These are phyloP conservation scores for Gnatocerus cornutus DNA, from an alignment of 2,888 invertebrate genomes.

Conservation along the genomic window DNA sequence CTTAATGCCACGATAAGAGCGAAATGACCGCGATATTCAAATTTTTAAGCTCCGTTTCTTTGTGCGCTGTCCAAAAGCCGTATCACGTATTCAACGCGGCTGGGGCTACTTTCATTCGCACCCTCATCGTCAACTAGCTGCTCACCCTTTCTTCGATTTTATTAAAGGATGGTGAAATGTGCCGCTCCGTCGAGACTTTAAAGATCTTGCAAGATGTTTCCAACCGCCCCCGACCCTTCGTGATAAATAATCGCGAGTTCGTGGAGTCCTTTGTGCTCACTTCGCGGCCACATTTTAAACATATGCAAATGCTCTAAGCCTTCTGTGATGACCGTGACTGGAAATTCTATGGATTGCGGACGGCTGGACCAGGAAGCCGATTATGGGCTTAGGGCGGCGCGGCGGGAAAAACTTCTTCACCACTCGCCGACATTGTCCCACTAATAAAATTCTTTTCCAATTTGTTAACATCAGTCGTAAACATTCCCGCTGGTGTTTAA, in stretches of 20 bases:
- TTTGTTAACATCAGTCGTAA: constrained; percentile 14
- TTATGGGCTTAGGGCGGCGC: constrained; percentile 12
- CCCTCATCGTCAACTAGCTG: constrained; percentile 54
- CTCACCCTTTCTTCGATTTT: constrained; percentile 10
- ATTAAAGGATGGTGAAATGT: constrained; percentile 24
- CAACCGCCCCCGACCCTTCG: constrained; percentile 58
- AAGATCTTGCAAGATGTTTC: constrained; percentile 65
- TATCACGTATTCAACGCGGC: constrained; percentile 66
- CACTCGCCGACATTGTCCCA: too few species aligned
- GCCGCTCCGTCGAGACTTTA: constrained; percentile 58
- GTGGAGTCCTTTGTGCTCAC: constrained; percentile 69
- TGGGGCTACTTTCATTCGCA: constrained; percentile 61
- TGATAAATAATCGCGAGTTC: constrained; percentile 50
- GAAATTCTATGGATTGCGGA: constrained; percentile 66
- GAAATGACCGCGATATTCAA: constrained; percentile 73
- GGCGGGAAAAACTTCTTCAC: background rate
- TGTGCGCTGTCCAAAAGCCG: constrained; percentile 67
- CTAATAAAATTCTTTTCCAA: constrained; percentile 8
- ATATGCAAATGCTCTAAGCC: constrained; percentile 70
- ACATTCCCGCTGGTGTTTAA: constrained; percentile 6
- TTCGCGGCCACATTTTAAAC: constrained; percentile 71
- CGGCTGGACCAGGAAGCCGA: constrained; percentile 35
- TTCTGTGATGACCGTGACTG: constrained; percentile 69
- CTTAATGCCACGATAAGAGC: constrained; percentile 70
- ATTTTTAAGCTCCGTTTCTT: constrained; percentile 71